Evolutionary conservation across 2,113 vertebrate species (phyloP).

Genomic region (Collichthys lucidus): DNA sequence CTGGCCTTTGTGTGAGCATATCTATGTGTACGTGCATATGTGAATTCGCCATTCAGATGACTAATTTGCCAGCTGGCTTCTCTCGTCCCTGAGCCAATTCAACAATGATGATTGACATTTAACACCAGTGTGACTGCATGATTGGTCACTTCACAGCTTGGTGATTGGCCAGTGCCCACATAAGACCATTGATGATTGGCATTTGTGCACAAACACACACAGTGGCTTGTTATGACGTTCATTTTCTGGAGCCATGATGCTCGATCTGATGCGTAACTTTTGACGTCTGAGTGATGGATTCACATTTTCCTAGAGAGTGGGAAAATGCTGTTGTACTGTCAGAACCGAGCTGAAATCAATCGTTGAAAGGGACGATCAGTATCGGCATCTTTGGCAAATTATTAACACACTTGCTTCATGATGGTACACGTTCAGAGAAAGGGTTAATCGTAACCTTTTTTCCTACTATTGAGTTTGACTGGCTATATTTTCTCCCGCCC

Average conservation of each 20-base stretch:
- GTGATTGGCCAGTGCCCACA: constrained; percentile 56
- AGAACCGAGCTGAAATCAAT: neutral
- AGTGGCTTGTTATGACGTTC: neutral
- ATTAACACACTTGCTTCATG: neutral
- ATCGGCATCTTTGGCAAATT: neutral
- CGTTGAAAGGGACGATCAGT: neutral
- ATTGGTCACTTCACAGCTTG: constrained; percentile 72
- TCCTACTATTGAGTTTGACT: constrained; percentile 7
- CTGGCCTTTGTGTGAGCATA: constrained; percentile 2
- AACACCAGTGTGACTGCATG: constrained; percentile 64
- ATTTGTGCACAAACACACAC: constrained; percentile 28
- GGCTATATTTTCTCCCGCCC: neutral
- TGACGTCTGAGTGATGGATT: constrained; percentile 7
- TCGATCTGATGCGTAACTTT: neutral
- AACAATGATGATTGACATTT: constrained; percentile 70
- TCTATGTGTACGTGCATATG: constrained; percentile 31
- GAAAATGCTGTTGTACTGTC: neutral
- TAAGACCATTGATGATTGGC: constrained; percentile 45
- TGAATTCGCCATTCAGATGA: constrained; percentile 62
- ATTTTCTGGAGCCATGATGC: neutral
- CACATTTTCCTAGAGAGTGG: neutral
- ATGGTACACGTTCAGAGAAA: neutral
- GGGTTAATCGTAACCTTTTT: neutral
- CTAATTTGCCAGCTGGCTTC: constrained; percentile 73
- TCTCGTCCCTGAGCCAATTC: constrained; percentile 50